Evolutionary conservation across 2,797 vertebrate genomes (phyloP).

Genomic region (Astyanax mexicanus): DNA sequence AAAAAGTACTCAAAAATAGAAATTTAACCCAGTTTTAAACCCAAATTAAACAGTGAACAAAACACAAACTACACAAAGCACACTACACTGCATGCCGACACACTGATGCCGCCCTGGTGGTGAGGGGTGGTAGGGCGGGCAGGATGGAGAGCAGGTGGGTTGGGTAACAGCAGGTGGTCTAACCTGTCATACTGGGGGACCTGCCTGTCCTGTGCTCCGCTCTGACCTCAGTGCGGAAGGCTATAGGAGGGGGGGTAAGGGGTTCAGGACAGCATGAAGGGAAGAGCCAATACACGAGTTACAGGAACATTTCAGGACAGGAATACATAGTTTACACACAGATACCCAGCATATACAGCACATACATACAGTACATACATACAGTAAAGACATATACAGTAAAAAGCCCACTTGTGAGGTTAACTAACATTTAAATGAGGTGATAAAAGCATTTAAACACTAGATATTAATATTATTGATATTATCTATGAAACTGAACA

Average conservation of each 20-base stretch:
- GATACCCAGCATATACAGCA: too few species aligned
- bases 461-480: too few species aligned
- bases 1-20: not conserved
- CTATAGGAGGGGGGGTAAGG: conserved; percentile 62
- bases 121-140: not conserved
- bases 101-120: not conserved
- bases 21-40: too few species aligned
- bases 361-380: too few species aligned
- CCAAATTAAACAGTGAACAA: not conserved
- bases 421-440: too few species aligned
- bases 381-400: too few species aligned
- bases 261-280: conserved; percentile 24
- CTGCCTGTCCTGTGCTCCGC: conserved; percentile 82
- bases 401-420: too few species aligned
- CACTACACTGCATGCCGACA: too few species aligned
- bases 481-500: too few species aligned
- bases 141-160: not conserved
- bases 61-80: not conserved
- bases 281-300: not conserved
- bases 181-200: conserved; percentile 80
- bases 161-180: conserved; percentile 27
- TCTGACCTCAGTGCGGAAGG: conserved; percentile 79
- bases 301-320: not conserved
- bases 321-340: too few species aligned
- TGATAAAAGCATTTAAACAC: too few species aligned